Evolutionary conservation across 2,888 invertebrate genomes (phyloP).

Genomic region (Bimastos eiseni): DNA sequence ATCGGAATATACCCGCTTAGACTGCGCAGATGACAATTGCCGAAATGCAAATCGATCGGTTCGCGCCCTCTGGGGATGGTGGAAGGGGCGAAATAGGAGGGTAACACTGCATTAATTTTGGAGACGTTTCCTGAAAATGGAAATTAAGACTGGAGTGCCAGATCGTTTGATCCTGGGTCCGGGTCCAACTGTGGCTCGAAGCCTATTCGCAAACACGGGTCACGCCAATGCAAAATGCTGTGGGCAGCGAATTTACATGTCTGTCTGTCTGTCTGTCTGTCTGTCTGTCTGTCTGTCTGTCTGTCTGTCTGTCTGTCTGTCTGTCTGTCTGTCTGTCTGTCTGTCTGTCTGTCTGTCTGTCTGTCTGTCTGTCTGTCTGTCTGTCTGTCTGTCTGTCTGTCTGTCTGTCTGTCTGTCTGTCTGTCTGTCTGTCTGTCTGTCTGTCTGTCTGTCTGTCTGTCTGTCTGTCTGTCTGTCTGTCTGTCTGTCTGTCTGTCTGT

Average conservation of each 20-base stretch:
- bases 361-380: constrained; percentile 28
- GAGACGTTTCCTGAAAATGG: background rate
- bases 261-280: constrained; percentile 26
- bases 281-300: constrained; percentile 27
- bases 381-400: constrained; percentile 27
- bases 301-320: constrained; percentile 22
- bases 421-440: background rate
- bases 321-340: constrained; percentile 24
- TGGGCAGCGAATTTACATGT: no score
- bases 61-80: background rate
- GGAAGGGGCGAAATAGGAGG: background rate
- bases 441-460: no score
- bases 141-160: background rate
- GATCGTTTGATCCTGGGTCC: background rate
- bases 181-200: background rate
- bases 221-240: no score
- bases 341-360: constrained; percentile 15
- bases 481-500: no score
- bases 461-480: no score
- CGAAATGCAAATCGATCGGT: background rate
- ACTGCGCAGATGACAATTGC: background rate
- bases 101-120: background rate
- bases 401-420: constrained; percentile 28
- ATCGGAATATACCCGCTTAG: background rate
- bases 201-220: background rate